Conservation (phyloP, 2,797 vertebrate species). For the Typhlichthys eigenmanni region DNA sequence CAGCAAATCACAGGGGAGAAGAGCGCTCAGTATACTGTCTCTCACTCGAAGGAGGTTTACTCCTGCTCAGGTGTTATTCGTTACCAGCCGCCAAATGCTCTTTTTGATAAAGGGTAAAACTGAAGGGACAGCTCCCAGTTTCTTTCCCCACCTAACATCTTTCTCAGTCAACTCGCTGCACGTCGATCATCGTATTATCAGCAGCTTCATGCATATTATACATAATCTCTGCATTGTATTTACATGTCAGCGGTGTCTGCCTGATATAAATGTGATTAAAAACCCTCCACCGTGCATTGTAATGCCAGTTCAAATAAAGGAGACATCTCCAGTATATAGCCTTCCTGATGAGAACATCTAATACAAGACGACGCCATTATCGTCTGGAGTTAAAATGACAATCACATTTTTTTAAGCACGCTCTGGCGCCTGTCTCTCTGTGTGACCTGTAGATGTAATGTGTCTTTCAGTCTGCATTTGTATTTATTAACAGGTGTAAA, state of each 20-base stretch:
- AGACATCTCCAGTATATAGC: conserved; percentile 12
- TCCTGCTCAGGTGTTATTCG: conserved; percentile 54
- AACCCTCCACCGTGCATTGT: conserved; percentile 2
- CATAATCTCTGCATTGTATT: neutral
- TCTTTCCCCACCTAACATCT: conserved; percentile 50
- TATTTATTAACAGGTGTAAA: conserved; percentile 29
- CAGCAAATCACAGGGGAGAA: conserved; percentile 73
- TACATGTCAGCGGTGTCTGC: neutral
- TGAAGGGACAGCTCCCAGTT: conserved; percentile 56
- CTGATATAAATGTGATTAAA: conserved; percentile 18
- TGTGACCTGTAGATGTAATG: conserved; percentile 1
- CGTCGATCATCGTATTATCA: neutral
- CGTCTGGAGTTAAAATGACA: conserved; percentile 23
- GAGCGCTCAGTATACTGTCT: conserved; percentile 50
- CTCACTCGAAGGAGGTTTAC: conserved; percentile 55
- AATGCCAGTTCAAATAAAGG: conserved; percentile 30
- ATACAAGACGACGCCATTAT: conserved; percentile 18
- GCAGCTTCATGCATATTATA: conserved; percentile 26
- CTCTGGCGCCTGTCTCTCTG: neutral
- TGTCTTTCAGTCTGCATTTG: conserved; percentile 10
- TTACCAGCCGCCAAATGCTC: conserved; percentile 59
- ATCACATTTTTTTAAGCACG: conserved; percentile 1
- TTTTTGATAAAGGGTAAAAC: conserved; percentile 57
- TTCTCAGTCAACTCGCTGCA: conserved; percentile 55
- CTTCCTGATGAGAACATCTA: conserved; percentile 25